Evolutionary conservation across 2,888 invertebrate genomes (phyloP), one percentile per base, ranked within the genome.

Genomic region (Exocentrus adspersus): DNA sequence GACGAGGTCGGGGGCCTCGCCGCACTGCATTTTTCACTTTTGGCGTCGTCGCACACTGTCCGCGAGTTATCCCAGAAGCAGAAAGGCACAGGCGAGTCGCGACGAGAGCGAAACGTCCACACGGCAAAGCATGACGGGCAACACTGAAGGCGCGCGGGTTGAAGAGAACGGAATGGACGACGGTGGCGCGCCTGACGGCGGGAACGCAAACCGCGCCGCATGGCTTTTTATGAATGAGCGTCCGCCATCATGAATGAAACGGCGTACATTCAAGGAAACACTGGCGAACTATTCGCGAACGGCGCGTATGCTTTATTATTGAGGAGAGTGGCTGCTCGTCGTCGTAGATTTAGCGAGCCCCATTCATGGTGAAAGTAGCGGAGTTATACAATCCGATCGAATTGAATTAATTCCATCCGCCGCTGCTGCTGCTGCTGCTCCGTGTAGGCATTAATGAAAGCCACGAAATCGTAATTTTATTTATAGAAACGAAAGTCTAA

Each of bases 241-340:
- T 87, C 87, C 86, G 88, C 87, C 88, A 88, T 88, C 85, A 87
- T 88, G 88, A 88, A 88, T 88, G 88, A 88, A 87, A 85, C 86
- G 87, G 78, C 80, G 80, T 81, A 80, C 82, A 82, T 82, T 83
- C 82, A 82, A 80, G 79, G 80, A 81, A 80, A 79, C 80, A 79
- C 80, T 62, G 52, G 67, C 66, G 72, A 76, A 76, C 73, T 76
- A 75, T 74, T 75, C 73, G 75, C 76, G 73, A 74, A 65, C 68
- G 68, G 67, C 54, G 54, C 28, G 43, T 54, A 24, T 54, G 30
- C 43, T 37, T 54, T 43, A 57, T 45, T n/a, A n/a, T n/a, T n/a
- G n/a, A n/a, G 41, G 50, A 32, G 57, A 57, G 46, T 57, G 46
- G 30, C 57, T n/a, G n/a, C n/a, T n/a, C n/a, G n/a, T n/a, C n/a